Base-by-base conservation (phyloP, 2,113 vertebrate genomes). In the Motacilla tschutschensis region DNA sequence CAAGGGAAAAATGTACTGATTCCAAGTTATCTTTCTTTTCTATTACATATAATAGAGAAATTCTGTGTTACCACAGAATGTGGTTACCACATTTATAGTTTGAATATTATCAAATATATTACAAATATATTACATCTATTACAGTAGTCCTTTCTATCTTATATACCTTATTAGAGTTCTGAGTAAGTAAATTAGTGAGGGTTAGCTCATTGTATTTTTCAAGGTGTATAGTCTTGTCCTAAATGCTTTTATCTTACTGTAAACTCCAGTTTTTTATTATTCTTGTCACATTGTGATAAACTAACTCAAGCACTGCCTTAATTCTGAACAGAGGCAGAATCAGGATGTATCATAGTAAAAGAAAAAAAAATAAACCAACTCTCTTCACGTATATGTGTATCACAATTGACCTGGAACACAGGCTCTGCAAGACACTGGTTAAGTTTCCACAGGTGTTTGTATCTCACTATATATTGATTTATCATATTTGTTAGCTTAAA, bases 171-270 rank as follows among this genome's bases (percentile, higher is more conserved):
- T 84, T 74, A 62, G 55, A 53, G 19, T 41, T 84, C 67, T 71
- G 28, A 76, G 13, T 65, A 74, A 48, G 25, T 74, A 66, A 83
- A 70, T 62, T 36, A 65, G 7, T 7, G 5, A 80, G 19, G 5
- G 36, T 65, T 80, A n/a, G 13, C 28, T 65, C 36, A 24, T 78
- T 81, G 35, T 75, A 14, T 79, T 92, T 93, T 91, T 64, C 25
- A 36, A 29, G 28, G 12, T 41, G 53, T 43, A 7, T n/a, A 54
- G 25, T 58, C 17, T 38, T 69, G 8, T 38, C 83, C 70, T 70
- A 25, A 80, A 62, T 46, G 8, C 5, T 51, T 54, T 1, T 58
- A 17, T 70, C 11, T 31, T 70, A 51, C 16, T 83, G 44, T 14
- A 77, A 48, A 77, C 6, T 4, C 2, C 12, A 12, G 2, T 6